Base-by-base conservation (phyloP, 2,797 vertebrate species). In the Cossypha caffra region DNA sequence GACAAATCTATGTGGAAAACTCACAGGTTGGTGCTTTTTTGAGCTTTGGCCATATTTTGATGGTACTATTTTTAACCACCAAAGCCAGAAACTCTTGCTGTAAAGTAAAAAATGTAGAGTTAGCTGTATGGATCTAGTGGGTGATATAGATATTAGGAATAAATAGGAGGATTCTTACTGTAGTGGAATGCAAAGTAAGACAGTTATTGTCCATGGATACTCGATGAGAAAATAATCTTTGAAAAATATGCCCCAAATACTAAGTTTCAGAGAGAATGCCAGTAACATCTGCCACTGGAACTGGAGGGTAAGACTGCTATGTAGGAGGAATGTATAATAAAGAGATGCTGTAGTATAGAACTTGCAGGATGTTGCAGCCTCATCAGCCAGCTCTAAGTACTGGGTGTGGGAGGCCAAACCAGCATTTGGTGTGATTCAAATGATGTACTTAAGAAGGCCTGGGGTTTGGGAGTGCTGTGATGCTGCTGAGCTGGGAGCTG, bases 251-350 rank as follows among this genome's bases (percentile, higher is more conserved):
- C 67, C 59, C 55, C 59, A 93, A 91, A 79, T 82, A 21, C 55
- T 19, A 15, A 74, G 13, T 67, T 8, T 79, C 48, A 48, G 57
- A 63, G 45, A 82, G 63, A 84, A 64, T 33, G 63, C 62, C 85
- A 59, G 4, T 17, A 93, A 40, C 64, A 69, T 76, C 83, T 86
- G 67, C 87, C 42, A 45, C 72, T 93, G 90, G 64, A 90, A 43
- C 40, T 88, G 78, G 68, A 94, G 68, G 72, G 88, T 93, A 42
- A 93, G 57, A 61, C 42, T 57, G 28, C 47, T 43, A 0, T 16
- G 89, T 93, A 51, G 96, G 90, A 90, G 93, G 94, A 95, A 93
- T 86, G 62, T 83, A 48, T 95, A 93, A 93, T 75, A 18, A 67
- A 80, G 91, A 72, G 28, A 31, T 63, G 50, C n/a, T 0, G 0